Evolutionary conservation across 1,140 invertebrate species (phyloP).

Genomic region (Drosophila arizonae): DNA sequence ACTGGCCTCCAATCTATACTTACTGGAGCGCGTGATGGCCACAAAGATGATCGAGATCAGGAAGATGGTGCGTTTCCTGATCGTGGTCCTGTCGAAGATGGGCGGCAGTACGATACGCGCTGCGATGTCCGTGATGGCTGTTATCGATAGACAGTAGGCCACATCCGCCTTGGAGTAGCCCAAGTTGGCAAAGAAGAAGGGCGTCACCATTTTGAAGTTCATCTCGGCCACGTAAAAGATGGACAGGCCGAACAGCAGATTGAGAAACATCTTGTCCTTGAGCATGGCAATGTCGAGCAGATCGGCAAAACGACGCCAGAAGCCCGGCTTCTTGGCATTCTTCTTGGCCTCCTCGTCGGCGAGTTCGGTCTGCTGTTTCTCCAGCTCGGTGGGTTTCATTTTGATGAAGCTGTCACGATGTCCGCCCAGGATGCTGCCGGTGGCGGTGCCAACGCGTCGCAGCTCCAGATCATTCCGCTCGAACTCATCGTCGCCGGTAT

Average conservation of each 20-base stretch:
- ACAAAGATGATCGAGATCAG: constrained; percentile 87
- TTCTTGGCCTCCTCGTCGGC: constrained; percentile 59
- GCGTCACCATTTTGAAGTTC: constrained; percentile 90
- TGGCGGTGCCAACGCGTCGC: constrained; percentile 76
- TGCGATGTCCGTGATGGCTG: constrained; percentile 88
- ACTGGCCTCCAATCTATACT: constrained; percentile 66
- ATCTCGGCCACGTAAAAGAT: constrained; percentile 89
- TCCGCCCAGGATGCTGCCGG: constrained; percentile 61
- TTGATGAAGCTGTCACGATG: constrained; percentile 81
- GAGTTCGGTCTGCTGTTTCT: constrained; percentile 59
- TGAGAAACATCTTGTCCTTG: constrained; percentile 87
- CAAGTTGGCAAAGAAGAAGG: constrained; percentile 88
- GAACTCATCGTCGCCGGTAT: constrained; percentile 83
- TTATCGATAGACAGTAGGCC: constrained; percentile 88
- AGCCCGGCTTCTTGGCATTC: constrained; percentile 82
- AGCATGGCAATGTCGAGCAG: constrained; percentile 87
- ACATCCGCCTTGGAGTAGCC: constrained; percentile 87
- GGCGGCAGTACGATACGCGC: constrained; percentile 88
- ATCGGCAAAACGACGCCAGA: constrained; percentile 84
- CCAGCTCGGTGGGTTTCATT: constrained; percentile 78
- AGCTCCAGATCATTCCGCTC: constrained; percentile 79
- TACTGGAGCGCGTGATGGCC: constrained; percentile 88
- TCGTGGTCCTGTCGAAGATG: constrained; percentile 87
- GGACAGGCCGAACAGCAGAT: constrained; percentile 87
- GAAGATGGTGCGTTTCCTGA: constrained; percentile 88